phyloP scores from a whole-genome alignment of 2,888 invertebrate species.

The Melanostoma scalare region DNA sequence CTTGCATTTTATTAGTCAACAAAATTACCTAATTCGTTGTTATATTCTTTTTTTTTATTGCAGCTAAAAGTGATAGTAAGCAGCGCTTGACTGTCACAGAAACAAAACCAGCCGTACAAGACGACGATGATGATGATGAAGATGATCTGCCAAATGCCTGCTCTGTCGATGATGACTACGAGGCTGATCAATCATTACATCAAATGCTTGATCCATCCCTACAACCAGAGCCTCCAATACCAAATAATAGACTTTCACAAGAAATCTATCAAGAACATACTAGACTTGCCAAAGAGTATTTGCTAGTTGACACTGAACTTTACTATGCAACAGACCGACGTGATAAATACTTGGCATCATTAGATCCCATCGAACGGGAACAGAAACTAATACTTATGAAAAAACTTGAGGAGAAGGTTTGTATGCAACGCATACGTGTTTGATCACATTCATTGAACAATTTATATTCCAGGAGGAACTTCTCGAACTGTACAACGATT shows the following conservation, averaged over 20 bases:
- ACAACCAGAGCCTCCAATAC: conserved; percentile 92
- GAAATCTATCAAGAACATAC: conserved; percentile 94
- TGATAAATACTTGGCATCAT: conserved; percentile 86
- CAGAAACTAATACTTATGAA: conserved; percentile 79
- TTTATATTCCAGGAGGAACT: conserved; percentile 77
- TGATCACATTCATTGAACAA: too few relatives aligned
- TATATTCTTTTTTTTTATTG: conserved; percentile 34
- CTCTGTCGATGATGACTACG: conserved; percentile 74
- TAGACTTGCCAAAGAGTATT: conserved; percentile 92
- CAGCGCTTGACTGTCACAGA: conserved; percentile 81
- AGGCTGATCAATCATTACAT: conserved; percentile 83
- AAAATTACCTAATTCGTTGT: background rate
- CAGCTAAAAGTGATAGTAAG: conserved; percentile 82
- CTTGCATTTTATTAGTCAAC: background rate
- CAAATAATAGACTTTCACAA: conserved; percentile 89
- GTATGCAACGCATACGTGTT: background rate
- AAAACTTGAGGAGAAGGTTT: conserved; percentile 81
- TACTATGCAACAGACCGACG: conserved; percentile 91
- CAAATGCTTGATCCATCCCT: conserved; percentile 91
- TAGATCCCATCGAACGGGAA: conserved; percentile 79
- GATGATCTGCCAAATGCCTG: conserved; percentile 68
- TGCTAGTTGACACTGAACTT: conserved; percentile 93
- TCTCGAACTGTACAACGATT: conserved; percentile 79
- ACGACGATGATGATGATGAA: conserved; percentile 74
- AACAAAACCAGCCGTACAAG: conserved; percentile 78